Evolutionary conservation across 2,888 invertebrate genomes (phyloP), one percentile per base, ranked within the genome.

Genomic region (Drosophila antonietae): DNA sequence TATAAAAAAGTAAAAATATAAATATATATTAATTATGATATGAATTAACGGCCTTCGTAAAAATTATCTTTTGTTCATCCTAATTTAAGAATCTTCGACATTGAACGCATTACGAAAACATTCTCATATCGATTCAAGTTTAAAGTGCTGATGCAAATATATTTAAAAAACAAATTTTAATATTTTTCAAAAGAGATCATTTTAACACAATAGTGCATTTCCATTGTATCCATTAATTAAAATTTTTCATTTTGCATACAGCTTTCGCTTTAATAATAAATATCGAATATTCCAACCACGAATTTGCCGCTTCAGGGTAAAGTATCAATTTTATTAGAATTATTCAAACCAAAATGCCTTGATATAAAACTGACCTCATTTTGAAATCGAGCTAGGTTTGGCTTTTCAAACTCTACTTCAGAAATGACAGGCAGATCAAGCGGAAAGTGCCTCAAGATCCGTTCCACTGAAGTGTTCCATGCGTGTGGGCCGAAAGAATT

Each of bases 401-500:
- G 14, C 52, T 62, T 47, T 68, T 61, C 68, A 64, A 63, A 58
- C 47, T 76, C 55, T 57, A 68, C 73, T 75, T 68, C 64, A 75
- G 39, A 68, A 75, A 28, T 81, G 87, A 87, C 84, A 75, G 74
- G 64, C 75, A 53, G 81, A 75, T 78, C 87, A 66, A 12, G 51
- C 60, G 37, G 46, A 57, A 77, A 78, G 89, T 75, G 81, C 58
- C 72, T 75, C 81, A 62, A 73, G 76, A 78, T 71, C 31, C 61
- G 77, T 77, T 71, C 31, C 52, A 31, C 41, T 89, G 76, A 88
- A 86, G 90, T 86, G 88, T 31, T 66, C 80, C 58, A 85, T 78
- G 86, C 77, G 84, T 81, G 88, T 85, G 90, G 90, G 66, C 83
- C 31, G 57, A 51, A 31, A 51, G 63, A 58, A 72, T 88, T 84